Evolutionary conservation across 2,113 vertebrate species (phyloP).

Genomic region (Myotis davidii): DNA sequence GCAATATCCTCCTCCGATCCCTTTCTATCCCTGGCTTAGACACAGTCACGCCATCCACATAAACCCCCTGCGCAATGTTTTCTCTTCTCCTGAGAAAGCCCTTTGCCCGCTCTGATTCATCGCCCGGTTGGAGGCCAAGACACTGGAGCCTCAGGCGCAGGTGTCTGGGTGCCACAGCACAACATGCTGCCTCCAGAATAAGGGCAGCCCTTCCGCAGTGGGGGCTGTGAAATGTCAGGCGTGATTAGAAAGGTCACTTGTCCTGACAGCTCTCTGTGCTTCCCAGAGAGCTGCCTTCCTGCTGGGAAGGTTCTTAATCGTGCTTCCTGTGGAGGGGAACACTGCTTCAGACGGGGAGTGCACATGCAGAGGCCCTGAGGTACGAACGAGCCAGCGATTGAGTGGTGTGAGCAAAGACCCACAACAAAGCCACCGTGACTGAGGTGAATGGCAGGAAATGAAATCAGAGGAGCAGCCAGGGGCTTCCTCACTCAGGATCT

Average conservation of each 20-base stretch:
- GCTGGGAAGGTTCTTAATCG: conserved; percentile 66
- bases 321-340: conserved; percentile 20
- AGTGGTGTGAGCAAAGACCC: background rate
- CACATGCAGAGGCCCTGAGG: background rate
- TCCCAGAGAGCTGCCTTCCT: conserved; percentile 57
- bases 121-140: background rate
- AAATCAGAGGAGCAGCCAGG: background rate
- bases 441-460: background rate
- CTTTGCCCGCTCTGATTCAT: conserved; percentile 49
- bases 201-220: conserved; percentile 70
- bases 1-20: background rate
- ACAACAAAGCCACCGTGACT: background rate
- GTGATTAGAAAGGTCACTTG: conserved; percentile 80
- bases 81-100: conserved; percentile 52
- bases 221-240: conserved; percentile 74
- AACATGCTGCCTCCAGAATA: conserved; percentile 44
- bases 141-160: conserved; percentile 24
- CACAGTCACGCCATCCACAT: conserved; percentile 5
- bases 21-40: conserved; percentile 8
- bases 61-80: conserved; percentile 30
- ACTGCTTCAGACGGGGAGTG: background rate
- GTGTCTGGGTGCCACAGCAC: conserved; percentile 61
- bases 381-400: background rate
- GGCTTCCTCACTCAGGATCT: background rate
- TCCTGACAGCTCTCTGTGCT: conserved; percentile 68